phyloP scores from a whole-genome alignment of 2,797 vertebrate species.

The Knipowitschia caucasica region DNA sequence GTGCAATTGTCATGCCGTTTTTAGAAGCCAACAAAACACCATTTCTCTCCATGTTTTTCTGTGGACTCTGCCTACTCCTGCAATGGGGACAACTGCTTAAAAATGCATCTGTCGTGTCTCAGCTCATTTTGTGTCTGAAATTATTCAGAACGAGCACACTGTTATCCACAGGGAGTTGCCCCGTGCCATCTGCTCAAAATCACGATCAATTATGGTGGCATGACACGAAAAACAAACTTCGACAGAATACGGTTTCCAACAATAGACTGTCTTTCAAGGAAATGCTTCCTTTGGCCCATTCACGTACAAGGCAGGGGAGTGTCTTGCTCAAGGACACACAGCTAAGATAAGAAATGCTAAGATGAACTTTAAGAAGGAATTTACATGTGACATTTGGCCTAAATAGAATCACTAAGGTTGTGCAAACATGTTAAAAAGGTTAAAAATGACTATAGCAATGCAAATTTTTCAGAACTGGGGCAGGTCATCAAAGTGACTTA shows the following conservation, averaged over 20 bases:
- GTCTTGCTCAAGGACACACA: too few species aligned
- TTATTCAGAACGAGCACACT: conserved; percentile 22
- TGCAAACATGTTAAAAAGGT: too few species aligned
- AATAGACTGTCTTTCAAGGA: too few species aligned
- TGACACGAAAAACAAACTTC: conserved; percentile 4
- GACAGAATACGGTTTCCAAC: not conserved
- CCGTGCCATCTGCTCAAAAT: conserved; percentile 56
- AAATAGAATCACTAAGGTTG: too few species aligned
- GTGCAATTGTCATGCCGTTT: not conserved
- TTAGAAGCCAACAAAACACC: not conserved
- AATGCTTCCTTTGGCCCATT: too few species aligned
- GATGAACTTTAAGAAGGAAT: too few species aligned
- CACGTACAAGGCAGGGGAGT: too few species aligned
- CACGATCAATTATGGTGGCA: conserved; percentile 38
- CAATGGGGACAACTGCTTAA: conserved; percentile 26
- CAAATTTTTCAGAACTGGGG: too few species aligned
- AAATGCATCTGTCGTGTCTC: conserved; percentile 25
- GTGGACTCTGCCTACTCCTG: not conserved
- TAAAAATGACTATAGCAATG: too few species aligned
- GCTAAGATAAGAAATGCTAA: too few species aligned
- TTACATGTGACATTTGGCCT: too few species aligned
- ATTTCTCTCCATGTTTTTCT: not conserved
- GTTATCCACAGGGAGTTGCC: conserved; percentile 34
- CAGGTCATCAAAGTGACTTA: too few species aligned
- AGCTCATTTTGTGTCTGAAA: conserved; percentile 32